Conservation (phyloP, 2,113 vertebrate species). For the Cavia aperea region DNA sequence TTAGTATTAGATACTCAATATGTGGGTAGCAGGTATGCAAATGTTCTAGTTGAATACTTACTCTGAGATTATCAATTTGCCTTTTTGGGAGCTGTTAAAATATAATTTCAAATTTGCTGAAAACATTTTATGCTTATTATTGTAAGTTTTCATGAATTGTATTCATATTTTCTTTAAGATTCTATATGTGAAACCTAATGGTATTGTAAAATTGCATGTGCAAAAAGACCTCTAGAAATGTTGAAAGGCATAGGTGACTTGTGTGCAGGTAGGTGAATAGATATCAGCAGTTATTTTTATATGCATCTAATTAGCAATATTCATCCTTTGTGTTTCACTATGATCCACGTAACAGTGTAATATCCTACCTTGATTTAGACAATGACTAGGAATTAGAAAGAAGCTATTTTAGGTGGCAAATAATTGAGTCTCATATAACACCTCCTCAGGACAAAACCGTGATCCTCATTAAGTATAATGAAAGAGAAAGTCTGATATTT, state of each 20-base stretch:
- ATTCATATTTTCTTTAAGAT: neutral
- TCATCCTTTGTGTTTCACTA: neutral
- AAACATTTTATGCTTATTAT: neutral
- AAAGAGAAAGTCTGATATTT: neutral
- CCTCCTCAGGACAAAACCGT: neutral
- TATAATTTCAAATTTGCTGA: neutral
- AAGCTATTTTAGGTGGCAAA: neutral
- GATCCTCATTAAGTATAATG: neutral
- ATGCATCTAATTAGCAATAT: neutral
- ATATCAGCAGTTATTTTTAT: neutral
- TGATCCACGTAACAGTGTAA: neutral
- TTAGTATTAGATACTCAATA: neutral
- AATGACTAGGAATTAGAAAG: neutral
- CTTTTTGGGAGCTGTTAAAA: constrained; percentile 35
- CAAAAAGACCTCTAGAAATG: neutral
- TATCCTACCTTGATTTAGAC: neutral
- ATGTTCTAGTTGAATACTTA: neutral
- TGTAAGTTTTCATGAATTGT: neutral
- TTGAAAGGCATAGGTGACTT: neutral
- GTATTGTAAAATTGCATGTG: neutral
- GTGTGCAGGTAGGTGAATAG: neutral
- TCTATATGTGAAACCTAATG: neutral
- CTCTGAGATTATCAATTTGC: neutral
- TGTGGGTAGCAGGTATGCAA: neutral
- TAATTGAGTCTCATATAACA: neutral